These are phyloP conservation scores for Uromys caudimaculatus DNA, from an alignment of 2,797 vertebrate species.

Conservation along the genomic window DNA sequence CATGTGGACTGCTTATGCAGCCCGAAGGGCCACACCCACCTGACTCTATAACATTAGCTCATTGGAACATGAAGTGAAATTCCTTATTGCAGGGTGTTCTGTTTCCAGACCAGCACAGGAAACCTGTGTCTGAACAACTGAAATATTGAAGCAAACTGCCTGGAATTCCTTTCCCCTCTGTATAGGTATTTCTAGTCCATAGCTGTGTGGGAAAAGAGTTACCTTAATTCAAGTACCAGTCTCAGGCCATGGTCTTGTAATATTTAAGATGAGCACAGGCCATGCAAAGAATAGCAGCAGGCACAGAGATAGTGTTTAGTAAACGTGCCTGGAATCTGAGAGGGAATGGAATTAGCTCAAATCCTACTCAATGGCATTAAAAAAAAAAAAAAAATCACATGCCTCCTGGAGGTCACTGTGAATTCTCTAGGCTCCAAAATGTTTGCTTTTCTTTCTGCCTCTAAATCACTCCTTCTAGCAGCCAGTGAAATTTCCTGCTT, in stretches of 20 bases:
- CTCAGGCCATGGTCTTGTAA: background rate
- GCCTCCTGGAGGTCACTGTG: background rate
- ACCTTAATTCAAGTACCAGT: background rate
- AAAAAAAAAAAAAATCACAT: background rate
- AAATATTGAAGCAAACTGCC: background rate
- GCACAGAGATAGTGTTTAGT: accelerated
- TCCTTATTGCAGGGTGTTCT: no score
- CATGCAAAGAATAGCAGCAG: accelerated
- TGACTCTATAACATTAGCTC: background rate
- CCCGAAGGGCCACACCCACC: background rate
- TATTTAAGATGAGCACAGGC: background rate
- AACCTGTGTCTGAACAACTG: no score
- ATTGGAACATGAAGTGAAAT: background rate
- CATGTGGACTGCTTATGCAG: background rate
- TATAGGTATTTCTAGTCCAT: background rate
- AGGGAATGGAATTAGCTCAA: background rate
- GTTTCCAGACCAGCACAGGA: background rate
- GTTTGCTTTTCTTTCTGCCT: background rate
- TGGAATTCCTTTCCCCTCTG: no score
- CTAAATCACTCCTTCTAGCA: background rate
- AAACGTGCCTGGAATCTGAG: background rate
- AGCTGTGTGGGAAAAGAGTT: background rate
- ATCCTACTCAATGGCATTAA: background rate
- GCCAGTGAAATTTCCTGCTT: background rate
- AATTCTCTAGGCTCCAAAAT: background rate